These are phyloP conservation scores for Vanessa atalanta DNA, from an alignment of 1,140 invertebrate genomes.

Conservation along the genomic window DNA sequence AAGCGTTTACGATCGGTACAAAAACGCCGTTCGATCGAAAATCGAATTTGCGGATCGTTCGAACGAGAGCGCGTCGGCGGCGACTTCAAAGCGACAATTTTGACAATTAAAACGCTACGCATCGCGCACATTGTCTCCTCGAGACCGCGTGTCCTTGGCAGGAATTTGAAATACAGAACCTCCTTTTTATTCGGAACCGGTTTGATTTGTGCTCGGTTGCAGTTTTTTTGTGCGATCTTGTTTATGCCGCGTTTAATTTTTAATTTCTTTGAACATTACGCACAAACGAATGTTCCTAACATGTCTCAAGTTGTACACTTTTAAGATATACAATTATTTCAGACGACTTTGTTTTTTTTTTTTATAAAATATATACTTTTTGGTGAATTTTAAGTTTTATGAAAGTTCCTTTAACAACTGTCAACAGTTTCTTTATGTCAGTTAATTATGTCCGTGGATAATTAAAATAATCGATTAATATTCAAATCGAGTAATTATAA, in stretches of 20 bases:
- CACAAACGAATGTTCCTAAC: constrained; percentile 8
- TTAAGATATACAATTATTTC: constrained; percentile 1
- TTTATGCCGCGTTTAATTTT: constrained; percentile 46
- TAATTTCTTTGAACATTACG: constrained; percentile 24
- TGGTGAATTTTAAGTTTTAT: neutral
- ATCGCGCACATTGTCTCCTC: constrained; percentile 61
- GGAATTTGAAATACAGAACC: constrained; percentile 59
- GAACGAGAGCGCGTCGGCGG: constrained; percentile 47
- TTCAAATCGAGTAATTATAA: constrained; percentile 28
- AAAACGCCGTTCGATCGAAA: constrained; percentile 42
- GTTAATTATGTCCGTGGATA: constrained; percentile 17
- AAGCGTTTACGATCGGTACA: constrained; percentile 28
- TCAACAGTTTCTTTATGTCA: constrained; percentile 13
- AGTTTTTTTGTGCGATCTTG: constrained; percentile 36
- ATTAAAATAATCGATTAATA: constrained; percentile 26
- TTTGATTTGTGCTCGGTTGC: constrained; percentile 49
- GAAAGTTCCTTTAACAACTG: neutral
- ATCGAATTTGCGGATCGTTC: constrained; percentile 40
- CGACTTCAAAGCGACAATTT: constrained; percentile 67
- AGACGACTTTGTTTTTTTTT: neutral
- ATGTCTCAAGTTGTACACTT: constrained; percentile 6
- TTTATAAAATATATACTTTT: neutral
- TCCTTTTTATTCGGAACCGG: constrained; percentile 48
- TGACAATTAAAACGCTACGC: constrained; percentile 73
- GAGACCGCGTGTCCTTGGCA: constrained; percentile 64